Base-by-base conservation (phyloP, 2,888 invertebrate species). In the Polydrusus pterygomalis region DNA sequence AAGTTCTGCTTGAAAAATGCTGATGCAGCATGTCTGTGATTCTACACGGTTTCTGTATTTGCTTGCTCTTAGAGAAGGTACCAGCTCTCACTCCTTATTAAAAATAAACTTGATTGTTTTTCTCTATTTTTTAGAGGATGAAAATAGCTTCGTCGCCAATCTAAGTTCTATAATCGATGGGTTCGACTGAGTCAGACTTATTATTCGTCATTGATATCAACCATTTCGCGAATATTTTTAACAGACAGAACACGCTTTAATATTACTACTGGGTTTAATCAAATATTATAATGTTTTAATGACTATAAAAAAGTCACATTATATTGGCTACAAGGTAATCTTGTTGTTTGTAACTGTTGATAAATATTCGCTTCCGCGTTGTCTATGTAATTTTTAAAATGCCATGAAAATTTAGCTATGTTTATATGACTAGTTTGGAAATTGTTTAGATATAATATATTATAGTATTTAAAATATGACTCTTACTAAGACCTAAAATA, bases 251-350 rank as follows among this genome's bases (percentile, higher is more conserved):
- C 13, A 18, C 15, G 34, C 15, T 60, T 60, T 60, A 38, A 60
- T 7, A n/a, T 56, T 56, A 56, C 2, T 34, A 38, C 38, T 38
- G 5, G 34, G 15, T 9, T 38, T 38, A 60, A 60, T 38, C 38
- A 38, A 15, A 60, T 60, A 38, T 38, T 60, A n/a, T n/a, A n/a
- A n/a, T 15, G 17, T 60, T 18, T 2, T 38, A 17, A 38, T 9
- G 15, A 17, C 38, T 15, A 38, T 60, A n/a, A 60, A 58, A 58
- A 30, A 38, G 17, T 17, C 8, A 17, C 11, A 60, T 60, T 60
- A 38, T 60, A 38, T 56, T 34, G 7, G 56, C 15, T 56, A 56
- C 56, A 56, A 56, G 56, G 56, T 34, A 34, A 56, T 34, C 30
- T 56, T 56, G 56, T 56, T 56, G n/a, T 6, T 30, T 30, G 30